Conservation (phyloP, 2,113 vertebrate species). For the Grallaria varia region DNA sequence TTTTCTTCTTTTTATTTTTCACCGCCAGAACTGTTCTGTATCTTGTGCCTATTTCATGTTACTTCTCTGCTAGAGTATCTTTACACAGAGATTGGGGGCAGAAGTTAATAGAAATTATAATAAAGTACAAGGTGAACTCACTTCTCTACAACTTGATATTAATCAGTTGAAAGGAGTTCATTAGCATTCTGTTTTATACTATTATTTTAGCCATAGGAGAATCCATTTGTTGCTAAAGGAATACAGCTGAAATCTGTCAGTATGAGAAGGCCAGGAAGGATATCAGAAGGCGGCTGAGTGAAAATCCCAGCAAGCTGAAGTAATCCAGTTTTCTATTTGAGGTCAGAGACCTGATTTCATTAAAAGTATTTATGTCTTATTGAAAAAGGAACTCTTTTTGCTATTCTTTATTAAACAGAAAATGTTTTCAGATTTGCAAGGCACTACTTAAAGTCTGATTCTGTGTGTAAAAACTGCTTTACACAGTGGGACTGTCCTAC, state of each 20-base stretch:
- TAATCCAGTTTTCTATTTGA: neutral
- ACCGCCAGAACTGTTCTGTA: neutral
- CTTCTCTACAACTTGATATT: neutral
- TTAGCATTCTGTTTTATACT: conserved; percentile 15
- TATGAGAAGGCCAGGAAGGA: neutral
- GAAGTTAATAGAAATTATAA: conserved; percentile 30
- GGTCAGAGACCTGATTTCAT: neutral
- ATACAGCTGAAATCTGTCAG: neutral
- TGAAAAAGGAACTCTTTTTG: neutral
- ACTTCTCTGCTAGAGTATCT: neutral
- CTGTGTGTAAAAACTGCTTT: neutral
- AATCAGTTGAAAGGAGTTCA: neutral
- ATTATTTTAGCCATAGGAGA: neutral
- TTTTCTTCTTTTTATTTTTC: conserved; percentile 4
- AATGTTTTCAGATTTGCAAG: neutral
- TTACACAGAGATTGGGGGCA: neutral
- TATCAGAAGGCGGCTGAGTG: neutral
- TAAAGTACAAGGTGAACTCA: neutral
- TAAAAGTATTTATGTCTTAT: neutral
- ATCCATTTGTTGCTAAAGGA: conserved; percentile 2
- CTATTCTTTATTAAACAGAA: neutral
- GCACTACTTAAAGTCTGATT: neutral
- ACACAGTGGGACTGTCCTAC: neutral
- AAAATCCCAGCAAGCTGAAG: neutral
- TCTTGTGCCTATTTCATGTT: neutral